Base-by-base conservation (phyloP, 2,113 vertebrate species). In the Anser cygnoides region DNA sequence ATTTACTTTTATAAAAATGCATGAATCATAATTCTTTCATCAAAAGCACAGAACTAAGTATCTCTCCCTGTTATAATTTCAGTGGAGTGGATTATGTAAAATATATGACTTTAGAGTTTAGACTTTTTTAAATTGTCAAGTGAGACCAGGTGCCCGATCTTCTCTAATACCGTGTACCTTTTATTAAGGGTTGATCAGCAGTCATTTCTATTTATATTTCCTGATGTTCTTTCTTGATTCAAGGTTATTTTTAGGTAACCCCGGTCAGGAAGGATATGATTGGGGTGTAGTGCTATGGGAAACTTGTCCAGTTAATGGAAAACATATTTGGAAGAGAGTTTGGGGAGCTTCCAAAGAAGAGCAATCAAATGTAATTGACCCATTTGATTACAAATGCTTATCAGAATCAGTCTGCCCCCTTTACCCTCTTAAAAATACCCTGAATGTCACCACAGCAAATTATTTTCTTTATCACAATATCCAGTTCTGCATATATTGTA, bases 251-350 rank as follows among this genome's bases (percentile, higher is more conserved):
- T 97, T 96, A 97, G 88, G 79, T 95, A 88, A 89, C 57, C 80
- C 50, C 71, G 90, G 39, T 95, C 97, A 98, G 98, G 98, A 98
- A 98, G 98, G 98, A 98, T 98, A 80, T 91, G 76, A 95, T 87
- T 84, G 84, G 90, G 97, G 98, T 97, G 98, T 97, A 88, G 97
- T 84, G 29, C 54, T 70, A 25, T 87, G 93, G 95, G 94, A 96
- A 94, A 82, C 67, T 46, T 80, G 61, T 87, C 43, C 92, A 96
- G 86, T 93, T 95, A 89, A 95, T 95, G 86, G 88, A 96, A 97
- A 91, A 95, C 62, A 63, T 89, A 58, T 97, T 92, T 97, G 66
- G 80, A 88, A 84, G 62, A 85, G 88, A 87, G 57, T 90, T 94
- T 81, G 73, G 52, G 81, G 58, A 87, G 41, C 85, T 94, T 77